Percentiles rank a stretch among this genome's conserved stretches.
phyloP scores from a whole-genome alignment of 2,888 invertebrate genomes.

The Mimumesa dahlbomi region DNA sequence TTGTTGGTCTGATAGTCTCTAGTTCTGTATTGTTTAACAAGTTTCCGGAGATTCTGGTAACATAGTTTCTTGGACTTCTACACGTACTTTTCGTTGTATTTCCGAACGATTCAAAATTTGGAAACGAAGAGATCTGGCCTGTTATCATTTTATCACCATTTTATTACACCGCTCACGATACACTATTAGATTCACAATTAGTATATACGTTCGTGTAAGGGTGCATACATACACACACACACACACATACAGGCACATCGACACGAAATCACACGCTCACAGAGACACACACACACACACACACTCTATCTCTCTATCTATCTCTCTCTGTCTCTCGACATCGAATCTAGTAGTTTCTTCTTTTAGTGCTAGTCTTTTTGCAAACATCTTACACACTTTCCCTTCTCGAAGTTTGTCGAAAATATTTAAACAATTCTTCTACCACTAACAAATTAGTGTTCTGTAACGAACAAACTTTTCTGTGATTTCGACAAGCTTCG shows the following conservation, averaged over 20 bases:
- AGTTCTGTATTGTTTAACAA: too few species aligned
- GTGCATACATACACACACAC: conserved; percentile 30
- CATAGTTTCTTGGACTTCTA: too few species aligned
- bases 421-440: too few species aligned
- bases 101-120: not conserved
- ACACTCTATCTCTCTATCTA: conserved; percentile 18
- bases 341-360: conserved; percentile 41
- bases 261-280: conserved; percentile 7
- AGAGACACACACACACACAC: conserved; percentile 5
- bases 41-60: too few species aligned
- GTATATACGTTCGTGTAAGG: conserved; percentile 26
- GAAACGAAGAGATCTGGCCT: conserved; percentile 36
- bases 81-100: too few species aligned
- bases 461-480: too few species aligned
- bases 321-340: conserved; percentile 21
- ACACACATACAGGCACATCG: conserved; percentile 24
- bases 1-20: too few species aligned
- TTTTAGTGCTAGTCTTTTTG: conserved; percentile 48
- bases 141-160: conserved; percentile 16
- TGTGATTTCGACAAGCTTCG: conserved; percentile 30
- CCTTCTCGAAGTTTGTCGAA: conserved; percentile 32
- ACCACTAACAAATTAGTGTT: too few species aligned
- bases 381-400: conserved; percentile 42
- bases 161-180: conserved; percentile 33
- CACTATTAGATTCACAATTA: conserved; percentile 19